phyloP scores from a whole-genome alignment of 2,797 vertebrate species.

The Hoplostethus mediterraneus region DNA sequence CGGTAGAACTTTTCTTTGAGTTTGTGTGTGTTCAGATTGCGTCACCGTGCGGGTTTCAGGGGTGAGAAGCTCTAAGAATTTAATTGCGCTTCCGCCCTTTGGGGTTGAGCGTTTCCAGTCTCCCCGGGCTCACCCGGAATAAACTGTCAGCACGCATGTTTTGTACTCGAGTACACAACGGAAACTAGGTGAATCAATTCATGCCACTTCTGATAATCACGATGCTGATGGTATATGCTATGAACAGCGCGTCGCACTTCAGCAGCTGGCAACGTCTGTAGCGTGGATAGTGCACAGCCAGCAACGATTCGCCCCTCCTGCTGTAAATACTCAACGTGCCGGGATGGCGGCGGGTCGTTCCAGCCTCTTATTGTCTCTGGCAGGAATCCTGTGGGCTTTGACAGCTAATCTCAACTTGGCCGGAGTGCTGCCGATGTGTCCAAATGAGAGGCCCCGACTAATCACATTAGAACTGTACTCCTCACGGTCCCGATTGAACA shows the following conservation, averaged over 20 bases:
- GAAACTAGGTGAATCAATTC: slow-evolving; percentile 32
- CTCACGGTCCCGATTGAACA: neutral
- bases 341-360: slow-evolving; percentile 16
- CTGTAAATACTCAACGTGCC: slow-evolving; percentile 47
- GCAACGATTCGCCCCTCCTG: slow-evolving; percentile 33
- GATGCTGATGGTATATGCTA: slow-evolving; percentile 26
- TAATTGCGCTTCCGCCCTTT: slow-evolving; percentile 1
- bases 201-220: slow-evolving; percentile 26
- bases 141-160: slow-evolving; percentile 20
- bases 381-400: slow-evolving; percentile 31
- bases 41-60: neutral
- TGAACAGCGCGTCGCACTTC: slow-evolving; percentile 40
- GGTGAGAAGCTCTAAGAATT: slow-evolving; percentile 19
- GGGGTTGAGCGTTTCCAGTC: slow-evolving; percentile 3
- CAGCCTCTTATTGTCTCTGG: slow-evolving; percentile 32
- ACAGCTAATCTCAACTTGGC: slow-evolving; percentile 24
- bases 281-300: slow-evolving; percentile 29
- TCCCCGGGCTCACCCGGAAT: slow-evolving; percentile 34
- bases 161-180: slow-evolving; percentile 9
- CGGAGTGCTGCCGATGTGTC: neutral
- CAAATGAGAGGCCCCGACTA: neutral
- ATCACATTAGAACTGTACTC: slow-evolving; percentile 30
- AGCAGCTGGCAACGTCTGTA: slow-evolving; percentile 36
- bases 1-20: slow-evolving; percentile 18
- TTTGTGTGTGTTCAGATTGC: neutral